A percentile compares a stretch with the other conserved stretches of the same genome.
Conservation (phyloP, 2,113 vertebrate species). For the Suricata suricatta region DNA sequence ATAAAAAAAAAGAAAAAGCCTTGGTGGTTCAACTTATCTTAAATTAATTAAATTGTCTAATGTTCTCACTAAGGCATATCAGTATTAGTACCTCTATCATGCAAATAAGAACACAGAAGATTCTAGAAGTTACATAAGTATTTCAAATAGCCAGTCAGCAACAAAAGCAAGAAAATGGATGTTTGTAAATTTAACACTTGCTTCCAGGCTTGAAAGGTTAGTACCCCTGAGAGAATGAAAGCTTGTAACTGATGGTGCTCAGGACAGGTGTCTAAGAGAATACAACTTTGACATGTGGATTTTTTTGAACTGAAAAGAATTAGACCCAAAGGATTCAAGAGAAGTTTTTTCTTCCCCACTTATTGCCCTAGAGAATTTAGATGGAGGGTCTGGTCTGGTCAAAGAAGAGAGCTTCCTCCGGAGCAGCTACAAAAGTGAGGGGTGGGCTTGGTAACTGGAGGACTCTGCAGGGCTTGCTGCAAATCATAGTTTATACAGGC, state of each 20-base stretch:
- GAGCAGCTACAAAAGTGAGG: background rate
- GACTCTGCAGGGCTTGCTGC: background rate
- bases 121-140: background rate
- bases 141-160: background rate
- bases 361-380: background rate
- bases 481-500: background rate
- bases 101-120: background rate
- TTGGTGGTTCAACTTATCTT: too few species aligned
- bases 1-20: background rate
- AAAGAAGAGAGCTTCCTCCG: background rate
- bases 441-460: background rate
- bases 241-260: background rate
- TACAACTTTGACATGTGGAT: background rate
- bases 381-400: background rate
- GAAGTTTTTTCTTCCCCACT: background rate
- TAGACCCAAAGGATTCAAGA: background rate
- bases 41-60: background rate
- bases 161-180: background rate
- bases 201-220: background rate
- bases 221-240: background rate
- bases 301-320: background rate
- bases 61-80: background rate
- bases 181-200: background rate
- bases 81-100: background rate
- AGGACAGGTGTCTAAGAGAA: background rate